Evolutionary conservation across 2,888 invertebrate species (phyloP).

Genomic region (Hydrotaea diabolus): DNA sequence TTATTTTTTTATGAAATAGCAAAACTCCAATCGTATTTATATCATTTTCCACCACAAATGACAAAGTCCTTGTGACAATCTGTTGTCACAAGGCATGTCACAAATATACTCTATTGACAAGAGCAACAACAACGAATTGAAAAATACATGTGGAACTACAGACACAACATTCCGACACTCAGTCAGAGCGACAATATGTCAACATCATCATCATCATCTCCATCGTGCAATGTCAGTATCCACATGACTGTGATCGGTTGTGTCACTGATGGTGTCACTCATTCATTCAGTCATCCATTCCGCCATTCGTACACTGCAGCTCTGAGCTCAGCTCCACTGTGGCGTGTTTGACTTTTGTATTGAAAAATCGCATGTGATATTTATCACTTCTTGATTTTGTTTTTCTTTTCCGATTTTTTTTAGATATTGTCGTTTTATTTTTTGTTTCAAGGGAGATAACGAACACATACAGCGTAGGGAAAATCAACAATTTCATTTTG

Average conservation of each 20-base stretch:
- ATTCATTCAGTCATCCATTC: neutral
- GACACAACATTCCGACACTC: neutral
- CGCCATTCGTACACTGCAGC: neutral
- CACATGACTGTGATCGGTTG: constrained; percentile 50
- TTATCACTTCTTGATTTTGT: neutral
- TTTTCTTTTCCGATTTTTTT: neutral
- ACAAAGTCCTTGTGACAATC: constrained; percentile 55
- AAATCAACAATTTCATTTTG: too few species aligned
- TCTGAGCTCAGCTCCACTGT: neutral
- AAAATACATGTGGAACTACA: neutral
- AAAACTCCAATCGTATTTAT: neutral
- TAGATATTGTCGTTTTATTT: neutral
- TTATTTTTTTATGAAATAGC: constrained; percentile 33
- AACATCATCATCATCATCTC: constrained; percentile 9
- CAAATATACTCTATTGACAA: constrained; percentile 46
- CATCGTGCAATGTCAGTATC: constrained; percentile 24
- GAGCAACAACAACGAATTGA: neutral
- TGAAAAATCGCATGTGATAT: constrained; percentile 11
- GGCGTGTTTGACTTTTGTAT: constrained; percentile 4
- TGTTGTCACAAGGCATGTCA: constrained; percentile 63
- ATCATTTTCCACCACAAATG: constrained; percentile 33
- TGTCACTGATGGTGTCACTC: constrained; percentile 65
- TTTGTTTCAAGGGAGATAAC: too few species aligned
- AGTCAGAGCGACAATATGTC: too few species aligned
- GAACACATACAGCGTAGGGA: too few species aligned